A percentile compares a stretch with the other conserved stretches of the same genome.
These are phyloP conservation scores for Oceanodroma tethys DNA, from an alignment of 2,113 vertebrate species.

Conservation along the genomic window DNA sequence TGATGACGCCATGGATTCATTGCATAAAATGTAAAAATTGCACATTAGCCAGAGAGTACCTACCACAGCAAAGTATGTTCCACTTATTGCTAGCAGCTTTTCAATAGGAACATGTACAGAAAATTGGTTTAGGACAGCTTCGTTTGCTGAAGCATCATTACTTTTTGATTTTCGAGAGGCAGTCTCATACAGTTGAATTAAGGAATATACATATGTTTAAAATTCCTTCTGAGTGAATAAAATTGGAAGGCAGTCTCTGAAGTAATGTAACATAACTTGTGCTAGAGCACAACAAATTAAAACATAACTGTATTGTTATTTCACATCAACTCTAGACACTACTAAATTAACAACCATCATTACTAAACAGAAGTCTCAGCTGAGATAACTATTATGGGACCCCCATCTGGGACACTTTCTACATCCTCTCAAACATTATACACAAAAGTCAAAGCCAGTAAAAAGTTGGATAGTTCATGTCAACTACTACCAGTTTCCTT, in stretches of 20 bases:
- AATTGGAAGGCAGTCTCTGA: not conserved
- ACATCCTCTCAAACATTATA: not conserved
- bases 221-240: not conserved
- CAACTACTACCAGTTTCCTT: not conserved
- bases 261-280: not conserved
- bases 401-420: not conserved
- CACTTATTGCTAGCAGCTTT: not conserved
- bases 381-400: not conserved
- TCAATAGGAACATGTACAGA: not conserved
- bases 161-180: not conserved
- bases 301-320: not conserved
- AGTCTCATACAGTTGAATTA: not conserved
- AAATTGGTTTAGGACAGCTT: not conserved
- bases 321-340: not conserved
- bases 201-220: not conserved
- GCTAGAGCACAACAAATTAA: not conserved
- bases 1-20: not conserved
- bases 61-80: not conserved
- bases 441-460: not conserved
- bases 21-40: not conserved
- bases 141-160: not conserved
- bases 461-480: not conserved
- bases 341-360: not conserved
- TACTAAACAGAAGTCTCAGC: not conserved
- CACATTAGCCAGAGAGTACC: not conserved